These are phyloP conservation scores for Ditula angustiorana DNA, from an alignment of 2,888 invertebrate genomes.

Conservation along the genomic window DNA sequence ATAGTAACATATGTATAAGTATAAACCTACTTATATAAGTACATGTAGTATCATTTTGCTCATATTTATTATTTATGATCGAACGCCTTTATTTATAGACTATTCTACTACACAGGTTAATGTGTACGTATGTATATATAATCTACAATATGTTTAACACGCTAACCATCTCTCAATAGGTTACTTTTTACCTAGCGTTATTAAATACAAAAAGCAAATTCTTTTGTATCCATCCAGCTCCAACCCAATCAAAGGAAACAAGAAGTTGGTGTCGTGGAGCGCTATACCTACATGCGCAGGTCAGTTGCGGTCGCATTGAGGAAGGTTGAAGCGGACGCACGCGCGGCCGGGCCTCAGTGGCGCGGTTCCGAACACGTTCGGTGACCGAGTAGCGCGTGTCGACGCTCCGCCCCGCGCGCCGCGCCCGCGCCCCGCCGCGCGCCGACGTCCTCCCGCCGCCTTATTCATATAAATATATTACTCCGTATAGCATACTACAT, in stretches of 20 bases:
- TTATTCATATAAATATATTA: conserved; percentile 24
- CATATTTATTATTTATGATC: too few relatives aligned
- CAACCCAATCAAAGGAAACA: conserved; percentile 29
- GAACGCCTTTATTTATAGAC: too few relatives aligned
- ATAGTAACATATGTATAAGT: too few relatives aligned
- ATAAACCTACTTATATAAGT: not conserved
- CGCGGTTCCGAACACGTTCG: conserved; percentile 78
- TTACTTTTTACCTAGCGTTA: not conserved
- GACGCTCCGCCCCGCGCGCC: conserved; percentile 67
- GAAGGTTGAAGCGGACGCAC: conserved; percentile 85
- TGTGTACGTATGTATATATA: too few relatives aligned
- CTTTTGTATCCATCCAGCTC: not conserved
- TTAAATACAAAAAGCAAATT: not conserved
- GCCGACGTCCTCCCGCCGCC: conserved; percentile 55
- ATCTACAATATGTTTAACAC: too few relatives aligned
- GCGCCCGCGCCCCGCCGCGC: conserved; percentile 48
- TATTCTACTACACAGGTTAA: too few relatives aligned
- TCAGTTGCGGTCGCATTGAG: conserved; percentile 85
- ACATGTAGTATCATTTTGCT: too few relatives aligned
- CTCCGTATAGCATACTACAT: conserved; percentile 8
- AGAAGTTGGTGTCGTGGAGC: conserved; percentile 32
- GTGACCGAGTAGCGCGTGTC: conserved; percentile 85
- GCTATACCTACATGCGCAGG: conserved; percentile 62
- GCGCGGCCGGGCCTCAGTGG: conserved; percentile 76
- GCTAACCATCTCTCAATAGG: not conserved